Conservation (phyloP, 2,888 invertebrate species). For the Nomada goodeniana region DNA sequence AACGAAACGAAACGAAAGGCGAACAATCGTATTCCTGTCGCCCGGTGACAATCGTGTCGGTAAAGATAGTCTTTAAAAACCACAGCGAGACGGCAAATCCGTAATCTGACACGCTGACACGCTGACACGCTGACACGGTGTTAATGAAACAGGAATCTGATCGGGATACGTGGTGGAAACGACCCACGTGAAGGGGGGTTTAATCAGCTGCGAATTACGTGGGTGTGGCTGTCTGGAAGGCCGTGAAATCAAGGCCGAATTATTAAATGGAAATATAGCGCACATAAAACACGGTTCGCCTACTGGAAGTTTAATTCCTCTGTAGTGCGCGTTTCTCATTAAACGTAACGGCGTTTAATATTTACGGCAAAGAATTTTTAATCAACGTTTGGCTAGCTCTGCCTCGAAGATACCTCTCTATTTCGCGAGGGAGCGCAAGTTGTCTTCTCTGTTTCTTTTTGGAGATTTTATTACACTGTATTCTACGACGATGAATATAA, state of each 20-base stretch:
- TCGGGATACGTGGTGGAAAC: conserved; percentile 34
- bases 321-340: not conserved
- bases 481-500: no score
- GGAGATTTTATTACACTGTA: no score
- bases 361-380: no score
- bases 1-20: not conserved
- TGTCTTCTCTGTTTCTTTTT: no score
- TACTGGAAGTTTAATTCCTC: not conserved
- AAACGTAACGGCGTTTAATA: no score
- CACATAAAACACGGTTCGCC: not conserved
- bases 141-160: conserved; percentile 32
- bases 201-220: conserved; percentile 39
- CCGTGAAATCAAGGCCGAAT: conserved; percentile 34
- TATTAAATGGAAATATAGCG: not conserved
- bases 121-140: conserved; percentile 32
- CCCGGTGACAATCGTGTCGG: not conserved
- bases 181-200: conserved; percentile 34
- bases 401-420: no score
- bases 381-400: no score
- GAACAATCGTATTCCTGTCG: not conserved
- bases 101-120: conserved; percentile 40
- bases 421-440: no score
- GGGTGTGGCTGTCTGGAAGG: conserved; percentile 41
- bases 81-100: conserved; percentile 37
- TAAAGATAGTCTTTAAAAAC: conserved; percentile 26